phyloP scores from a whole-genome alignment of 2,113 vertebrate species.

The Antigone vipio region DNA sequence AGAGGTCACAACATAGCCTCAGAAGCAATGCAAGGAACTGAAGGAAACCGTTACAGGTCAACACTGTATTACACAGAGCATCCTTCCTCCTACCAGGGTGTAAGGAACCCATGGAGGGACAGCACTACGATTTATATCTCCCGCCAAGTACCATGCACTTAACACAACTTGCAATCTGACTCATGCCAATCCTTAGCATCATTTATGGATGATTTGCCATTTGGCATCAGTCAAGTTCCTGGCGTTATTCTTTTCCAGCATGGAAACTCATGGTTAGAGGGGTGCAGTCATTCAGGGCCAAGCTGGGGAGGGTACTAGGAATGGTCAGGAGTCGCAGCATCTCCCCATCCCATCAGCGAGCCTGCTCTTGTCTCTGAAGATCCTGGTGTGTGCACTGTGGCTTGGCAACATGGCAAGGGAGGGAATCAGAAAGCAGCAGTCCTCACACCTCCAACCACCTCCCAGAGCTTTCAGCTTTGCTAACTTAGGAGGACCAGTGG shows the following conservation, averaged over 20 bases:
- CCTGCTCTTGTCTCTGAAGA: background rate
- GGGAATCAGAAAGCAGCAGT: background rate
- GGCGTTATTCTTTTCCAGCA: background rate
- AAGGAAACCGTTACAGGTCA: background rate
- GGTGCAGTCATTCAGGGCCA: background rate
- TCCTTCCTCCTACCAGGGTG: background rate
- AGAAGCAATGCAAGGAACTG: background rate
- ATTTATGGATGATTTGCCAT: background rate
- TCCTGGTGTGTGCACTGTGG: fast-evolving
- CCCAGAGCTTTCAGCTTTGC: background rate
- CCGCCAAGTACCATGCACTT: background rate
- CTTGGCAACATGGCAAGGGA: background rate
- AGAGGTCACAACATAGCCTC: background rate
- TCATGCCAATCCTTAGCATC: background rate
- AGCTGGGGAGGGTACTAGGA: background rate
- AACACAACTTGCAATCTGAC: background rate
- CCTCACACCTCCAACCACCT: background rate
- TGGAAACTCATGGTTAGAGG: background rate
- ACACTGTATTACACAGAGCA: background rate
- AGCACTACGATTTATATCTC: background rate
- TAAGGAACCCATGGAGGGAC: background rate
- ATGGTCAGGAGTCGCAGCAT: background rate
- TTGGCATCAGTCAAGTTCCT: background rate
- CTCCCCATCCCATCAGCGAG: background rate
- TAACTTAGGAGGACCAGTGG: background rate